These are phyloP conservation scores for Pangasius djambal DNA, from an alignment of 2,797 vertebrate species.

Conservation along the genomic window DNA sequence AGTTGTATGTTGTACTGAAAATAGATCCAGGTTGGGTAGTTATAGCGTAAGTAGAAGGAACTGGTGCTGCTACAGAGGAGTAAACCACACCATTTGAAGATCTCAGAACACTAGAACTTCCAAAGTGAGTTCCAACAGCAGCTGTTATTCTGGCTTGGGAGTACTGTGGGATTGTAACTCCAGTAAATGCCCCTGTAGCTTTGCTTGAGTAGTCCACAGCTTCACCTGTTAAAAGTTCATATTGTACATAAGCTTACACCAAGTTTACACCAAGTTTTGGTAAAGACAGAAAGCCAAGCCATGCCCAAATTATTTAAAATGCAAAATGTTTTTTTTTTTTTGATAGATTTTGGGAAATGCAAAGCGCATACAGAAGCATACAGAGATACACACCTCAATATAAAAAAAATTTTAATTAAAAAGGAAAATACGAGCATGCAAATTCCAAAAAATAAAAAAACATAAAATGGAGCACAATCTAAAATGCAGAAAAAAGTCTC, in stretches of 20 bases:
- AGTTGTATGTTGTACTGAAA: slow-evolving; percentile 91
- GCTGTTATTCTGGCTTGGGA: slow-evolving; percentile 89
- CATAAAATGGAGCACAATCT: slow-evolving; percentile 50
- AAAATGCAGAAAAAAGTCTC: slow-evolving; percentile 59
- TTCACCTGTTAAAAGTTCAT: slow-evolving; percentile 97
- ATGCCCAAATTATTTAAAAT: slow-evolving; percentile 68
- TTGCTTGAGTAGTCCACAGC: slow-evolving; percentile 99
- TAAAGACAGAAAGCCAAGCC: slow-evolving; percentile 78
- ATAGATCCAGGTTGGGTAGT: slow-evolving; percentile 98
- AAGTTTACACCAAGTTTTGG: slow-evolving; percentile 58
- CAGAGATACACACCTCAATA: slow-evolving; percentile 80
- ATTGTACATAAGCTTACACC: slow-evolving; percentile 81
- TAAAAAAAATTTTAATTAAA: slow-evolving; percentile 61
- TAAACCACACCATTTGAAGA: slow-evolving; percentile 97
- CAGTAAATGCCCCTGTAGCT: slow-evolving; percentile 83
- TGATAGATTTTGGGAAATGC: slow-evolving; percentile 71
- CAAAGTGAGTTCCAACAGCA: slow-evolving; percentile 79
- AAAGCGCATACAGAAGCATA: slow-evolving; percentile 80
- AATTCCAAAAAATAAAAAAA: slow-evolving; percentile 63
- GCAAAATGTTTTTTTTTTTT: slow-evolving; percentile 62
- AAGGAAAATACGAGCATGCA: slow-evolving; percentile 70
- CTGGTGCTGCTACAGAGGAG: slow-evolving; percentile 93
- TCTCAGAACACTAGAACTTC: slow-evolving; percentile 88
- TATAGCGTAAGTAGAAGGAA: slow-evolving; percentile 95
- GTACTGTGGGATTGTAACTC: slow-evolving; percentile 92